Percentiles rank a stretch among this genome's conserved stretches.
Evolutionary conservation across 1,140 invertebrate species (phyloP).

Genomic region (Frieseomelitta varia): DNA sequence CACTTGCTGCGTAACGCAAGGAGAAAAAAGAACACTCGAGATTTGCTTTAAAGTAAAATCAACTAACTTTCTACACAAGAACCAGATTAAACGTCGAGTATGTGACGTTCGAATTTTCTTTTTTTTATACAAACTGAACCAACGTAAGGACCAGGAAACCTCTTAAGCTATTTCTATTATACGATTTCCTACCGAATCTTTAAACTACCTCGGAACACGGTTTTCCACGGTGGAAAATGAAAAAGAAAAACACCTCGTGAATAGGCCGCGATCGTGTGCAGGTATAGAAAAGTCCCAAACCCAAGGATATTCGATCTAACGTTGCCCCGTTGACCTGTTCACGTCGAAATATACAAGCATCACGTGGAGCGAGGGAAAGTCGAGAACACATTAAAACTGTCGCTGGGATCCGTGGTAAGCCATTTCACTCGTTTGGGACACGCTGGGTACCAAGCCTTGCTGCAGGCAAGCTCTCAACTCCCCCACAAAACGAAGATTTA

Average conservation of each 20-base stretch:
- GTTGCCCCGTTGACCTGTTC: neutral
- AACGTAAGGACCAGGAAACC: neutral
- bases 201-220: too few species aligned
- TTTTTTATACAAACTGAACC: too few species aligned
- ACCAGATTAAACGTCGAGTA: too few species aligned
- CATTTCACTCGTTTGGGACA: constrained; percentile 33
- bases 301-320: neutral
- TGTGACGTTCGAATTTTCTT: too few species aligned
- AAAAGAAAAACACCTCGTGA: neutral
- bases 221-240: neutral
- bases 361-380: constrained; percentile 22
- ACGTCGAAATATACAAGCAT: neutral
- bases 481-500: constrained; percentile 54
- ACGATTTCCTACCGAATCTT: too few species aligned
- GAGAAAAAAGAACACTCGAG: too few species aligned
- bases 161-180: neutral
- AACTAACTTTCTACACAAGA: too few species aligned
- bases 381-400: constrained; percentile 49
- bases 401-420: constrained; percentile 48
- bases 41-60: too few species aligned
- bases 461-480: constrained; percentile 30
- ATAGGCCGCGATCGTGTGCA: neutral
- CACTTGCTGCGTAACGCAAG: too few species aligned
- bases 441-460: constrained; percentile 16
- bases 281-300: neutral